Evolutionary conservation across 2,113 vertebrate genomes (phyloP).

Genomic region (Zosterops borbonicus): DNA sequence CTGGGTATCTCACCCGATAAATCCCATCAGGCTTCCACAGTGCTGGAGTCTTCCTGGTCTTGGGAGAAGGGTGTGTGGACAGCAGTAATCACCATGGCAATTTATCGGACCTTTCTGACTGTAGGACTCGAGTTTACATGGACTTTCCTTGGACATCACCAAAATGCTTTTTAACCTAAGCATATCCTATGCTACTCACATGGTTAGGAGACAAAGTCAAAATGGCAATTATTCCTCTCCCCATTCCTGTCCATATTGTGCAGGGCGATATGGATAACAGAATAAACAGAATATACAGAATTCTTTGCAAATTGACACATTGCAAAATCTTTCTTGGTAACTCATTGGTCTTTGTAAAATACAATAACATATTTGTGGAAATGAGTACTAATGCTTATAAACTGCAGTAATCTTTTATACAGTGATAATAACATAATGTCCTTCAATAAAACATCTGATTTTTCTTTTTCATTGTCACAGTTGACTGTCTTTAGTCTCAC

Average conservation of each 20-base stretch:
- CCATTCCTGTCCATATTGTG: neutral
- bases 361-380: neutral
- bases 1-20: neutral
- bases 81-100: neutral
- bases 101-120: neutral
- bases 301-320: neutral
- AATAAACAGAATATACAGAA: neutral
- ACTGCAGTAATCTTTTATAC: neutral
- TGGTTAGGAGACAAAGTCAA: neutral
- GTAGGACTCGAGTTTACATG: neutral
- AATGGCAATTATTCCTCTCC: neutral
- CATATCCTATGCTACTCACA: neutral
- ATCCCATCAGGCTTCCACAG: neutral
- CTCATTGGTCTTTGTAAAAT: neutral
- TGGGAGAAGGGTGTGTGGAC: neutral
- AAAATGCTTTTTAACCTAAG: neutral
- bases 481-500: neutral
- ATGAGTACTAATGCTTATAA: neutral
- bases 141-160: neutral
- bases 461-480: neutral
- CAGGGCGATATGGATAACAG: neutral
- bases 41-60: neutral
- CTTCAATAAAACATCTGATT: neutral
- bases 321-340: neutral
- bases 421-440: neutral